Conservation (phyloP, 30 jellyfish, hydroid and myxozoan genomes). For the Catostylus mosaicus region DNA sequence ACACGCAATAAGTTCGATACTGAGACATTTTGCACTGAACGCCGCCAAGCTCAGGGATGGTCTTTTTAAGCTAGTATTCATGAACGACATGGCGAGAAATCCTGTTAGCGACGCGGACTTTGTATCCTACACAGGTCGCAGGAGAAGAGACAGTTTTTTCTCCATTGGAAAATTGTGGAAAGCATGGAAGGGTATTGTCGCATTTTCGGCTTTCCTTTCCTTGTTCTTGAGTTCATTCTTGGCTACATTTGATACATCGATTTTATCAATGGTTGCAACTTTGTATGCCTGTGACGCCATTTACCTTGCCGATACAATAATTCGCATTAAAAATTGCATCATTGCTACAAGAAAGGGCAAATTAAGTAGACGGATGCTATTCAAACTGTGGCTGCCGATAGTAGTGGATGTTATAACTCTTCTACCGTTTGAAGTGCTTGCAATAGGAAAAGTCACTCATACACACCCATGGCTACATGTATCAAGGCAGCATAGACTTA, state of each 20-base stretch:
- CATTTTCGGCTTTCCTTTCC: background rate
- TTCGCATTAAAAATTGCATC: background rate
- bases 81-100: background rate
- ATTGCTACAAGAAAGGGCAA: background rate
- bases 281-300: background rate
- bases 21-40: background rate
- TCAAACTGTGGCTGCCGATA: background rate
- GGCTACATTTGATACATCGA: background rate
- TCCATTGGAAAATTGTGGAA: background rate
- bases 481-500: slow-evolving; percentile 8
- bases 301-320: background rate
- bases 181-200: background rate
- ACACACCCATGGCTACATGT: slow-evolving; percentile 16
- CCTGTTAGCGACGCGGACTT: background rate
- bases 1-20: background rate
- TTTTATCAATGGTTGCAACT: background rate
- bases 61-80: too few species aligned
- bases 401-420: background rate
- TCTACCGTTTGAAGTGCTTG: slow-evolving; percentile 9
- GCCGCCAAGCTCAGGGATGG: background rate
- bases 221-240: background rate
- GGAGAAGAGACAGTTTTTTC: background rate
- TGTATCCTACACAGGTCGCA: background rate
- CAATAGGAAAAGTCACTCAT: background rate
- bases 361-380: background rate